A percentile compares a stretch with the other conserved stretches of the same genome.
phyloP scores from a whole-genome alignment of 2,888 invertebrate genomes.

The Carterocephalus palaemon region DNA sequence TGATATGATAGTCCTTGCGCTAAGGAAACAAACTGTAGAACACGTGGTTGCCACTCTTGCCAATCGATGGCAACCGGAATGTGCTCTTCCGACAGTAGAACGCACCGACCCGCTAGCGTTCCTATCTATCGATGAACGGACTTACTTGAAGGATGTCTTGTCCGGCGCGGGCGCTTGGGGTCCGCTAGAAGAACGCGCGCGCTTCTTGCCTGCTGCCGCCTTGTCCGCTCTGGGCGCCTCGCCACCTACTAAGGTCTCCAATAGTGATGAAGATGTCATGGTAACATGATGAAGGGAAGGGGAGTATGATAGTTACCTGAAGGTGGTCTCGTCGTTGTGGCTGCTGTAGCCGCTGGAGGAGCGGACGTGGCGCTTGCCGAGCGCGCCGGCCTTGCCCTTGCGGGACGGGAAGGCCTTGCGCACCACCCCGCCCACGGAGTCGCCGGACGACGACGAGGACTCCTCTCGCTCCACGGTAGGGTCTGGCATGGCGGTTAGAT shows the following conservation, averaged over 20 bases:
- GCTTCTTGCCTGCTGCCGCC: conserved; percentile 17
- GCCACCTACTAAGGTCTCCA: conserved; percentile 24
- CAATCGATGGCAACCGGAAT: too few relatives aligned
- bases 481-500: conserved; percentile 48
- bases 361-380: conserved; percentile 85
- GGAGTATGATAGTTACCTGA: conserved; percentile 78
- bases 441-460: conserved; percentile 88
- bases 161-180: not conserved
- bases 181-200: conserved; percentile 19
- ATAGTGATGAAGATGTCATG: conserved; percentile 23
- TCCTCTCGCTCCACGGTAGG: conserved; percentile 84
- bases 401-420: conserved; percentile 84
- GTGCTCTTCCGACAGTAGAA: too few relatives aligned
- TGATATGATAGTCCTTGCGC: too few relatives aligned
- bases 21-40: too few relatives aligned
- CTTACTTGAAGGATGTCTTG: conserved; percentile 15
- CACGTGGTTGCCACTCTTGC: too few relatives aligned
- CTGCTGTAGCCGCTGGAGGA: conserved; percentile 90
- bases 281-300: not conserved
- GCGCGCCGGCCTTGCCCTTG: conserved; percentile 81
- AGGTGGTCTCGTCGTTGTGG: conserved; percentile 91
- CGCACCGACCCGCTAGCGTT: too few relatives aligned
- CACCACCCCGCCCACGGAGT: conserved; percentile 83
- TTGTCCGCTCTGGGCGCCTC: conserved; percentile 15
- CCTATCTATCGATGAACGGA: too few relatives aligned